Conservation (phyloP, 1,140 invertebrate genomes). For the Ceratina australensis region DNA sequence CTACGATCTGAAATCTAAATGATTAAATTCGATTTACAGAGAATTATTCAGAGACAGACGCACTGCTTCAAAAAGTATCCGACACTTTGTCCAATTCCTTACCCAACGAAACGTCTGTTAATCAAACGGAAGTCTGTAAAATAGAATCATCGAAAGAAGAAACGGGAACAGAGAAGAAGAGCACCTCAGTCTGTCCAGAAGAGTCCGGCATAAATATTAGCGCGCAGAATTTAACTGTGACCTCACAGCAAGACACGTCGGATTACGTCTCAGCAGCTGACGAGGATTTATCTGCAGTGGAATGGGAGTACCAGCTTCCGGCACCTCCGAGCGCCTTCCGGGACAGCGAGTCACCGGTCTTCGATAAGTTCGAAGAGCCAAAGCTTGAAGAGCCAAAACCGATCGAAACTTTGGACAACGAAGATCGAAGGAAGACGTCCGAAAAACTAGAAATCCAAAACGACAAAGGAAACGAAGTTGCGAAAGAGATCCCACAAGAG, state of each 20-base stretch:
- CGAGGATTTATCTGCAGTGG: conserved; percentile 71
- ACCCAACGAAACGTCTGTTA: conserved; percentile 24
- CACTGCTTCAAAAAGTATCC: conserved; percentile 75
- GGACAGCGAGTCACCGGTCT: conserved; percentile 75
- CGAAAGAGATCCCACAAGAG: background rate
- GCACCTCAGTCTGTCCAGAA: background rate
- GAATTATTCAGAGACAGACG: conserved; percentile 68
- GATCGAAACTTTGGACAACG: background rate
- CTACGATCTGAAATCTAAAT: background rate
- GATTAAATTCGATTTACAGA: conserved; percentile 11
- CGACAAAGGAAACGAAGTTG: conserved; percentile 29
- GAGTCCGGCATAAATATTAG: background rate
- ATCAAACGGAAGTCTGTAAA: background rate
- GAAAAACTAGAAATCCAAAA: background rate
- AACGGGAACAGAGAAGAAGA: background rate
- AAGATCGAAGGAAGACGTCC: background rate
- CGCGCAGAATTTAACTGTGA: conserved; percentile 53
- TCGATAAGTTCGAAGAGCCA: conserved; percentile 68
- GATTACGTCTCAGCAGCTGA: conserved; percentile 74
- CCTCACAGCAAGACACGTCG: conserved; percentile 71
- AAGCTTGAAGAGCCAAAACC: background rate
- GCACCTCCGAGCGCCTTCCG: conserved; percentile 83
- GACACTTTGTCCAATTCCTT: conserved; percentile 71
- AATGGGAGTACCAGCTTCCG: conserved; percentile 84
- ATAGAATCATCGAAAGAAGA: conserved; percentile 16